Evolutionary conservation across 1,140 invertebrate species (phyloP).

Genomic region (Diorhabda sublineata): DNA sequence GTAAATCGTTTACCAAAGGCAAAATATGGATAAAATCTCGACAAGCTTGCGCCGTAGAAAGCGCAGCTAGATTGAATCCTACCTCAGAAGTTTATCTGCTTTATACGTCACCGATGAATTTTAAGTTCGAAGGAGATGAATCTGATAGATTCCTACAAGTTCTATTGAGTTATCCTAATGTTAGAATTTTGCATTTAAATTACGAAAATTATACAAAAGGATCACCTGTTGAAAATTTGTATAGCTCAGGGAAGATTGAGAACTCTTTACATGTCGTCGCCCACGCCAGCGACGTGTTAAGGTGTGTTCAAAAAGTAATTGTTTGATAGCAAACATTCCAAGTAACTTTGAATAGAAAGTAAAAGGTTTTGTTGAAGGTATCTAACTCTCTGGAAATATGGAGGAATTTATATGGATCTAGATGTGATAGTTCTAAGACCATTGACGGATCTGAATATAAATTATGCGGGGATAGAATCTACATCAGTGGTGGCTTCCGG

Average conservation of each 20-base stretch:
- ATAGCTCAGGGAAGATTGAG: constrained; percentile 53
- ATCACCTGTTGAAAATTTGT: constrained; percentile 61
- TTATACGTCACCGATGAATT: constrained; percentile 51
- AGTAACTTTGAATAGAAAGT: too few relatives aligned
- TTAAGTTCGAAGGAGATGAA: constrained; percentile 40
- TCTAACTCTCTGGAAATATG: constrained; percentile 69
- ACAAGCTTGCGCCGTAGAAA: constrained; percentile 66
- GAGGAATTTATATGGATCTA: constrained; percentile 73
- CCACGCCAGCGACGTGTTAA: constrained; percentile 64
- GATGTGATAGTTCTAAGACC: constrained; percentile 67
- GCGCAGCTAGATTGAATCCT: constrained; percentile 59
- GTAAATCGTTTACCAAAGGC: constrained; percentile 43
- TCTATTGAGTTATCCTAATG: constrained; percentile 55
- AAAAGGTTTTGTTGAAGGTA: constrained; percentile 48
- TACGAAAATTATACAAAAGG: constrained; percentile 54
- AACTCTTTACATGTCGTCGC: constrained; percentile 53
- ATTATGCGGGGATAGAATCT: constrained; percentile 65
- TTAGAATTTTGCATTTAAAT: constrained; percentile 55
- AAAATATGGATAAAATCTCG: constrained; percentile 50
- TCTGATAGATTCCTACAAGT: constrained; percentile 46
- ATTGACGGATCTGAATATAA: constrained; percentile 54
- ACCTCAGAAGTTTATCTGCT: constrained; percentile 54
- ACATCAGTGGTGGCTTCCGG: constrained; percentile 58
- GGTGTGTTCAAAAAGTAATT: constrained; percentile 22
- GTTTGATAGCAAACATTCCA: neutral